Evolutionary conservation across 2,888 invertebrate species (phyloP).

Genomic region (Acleris holmiana): DNA sequence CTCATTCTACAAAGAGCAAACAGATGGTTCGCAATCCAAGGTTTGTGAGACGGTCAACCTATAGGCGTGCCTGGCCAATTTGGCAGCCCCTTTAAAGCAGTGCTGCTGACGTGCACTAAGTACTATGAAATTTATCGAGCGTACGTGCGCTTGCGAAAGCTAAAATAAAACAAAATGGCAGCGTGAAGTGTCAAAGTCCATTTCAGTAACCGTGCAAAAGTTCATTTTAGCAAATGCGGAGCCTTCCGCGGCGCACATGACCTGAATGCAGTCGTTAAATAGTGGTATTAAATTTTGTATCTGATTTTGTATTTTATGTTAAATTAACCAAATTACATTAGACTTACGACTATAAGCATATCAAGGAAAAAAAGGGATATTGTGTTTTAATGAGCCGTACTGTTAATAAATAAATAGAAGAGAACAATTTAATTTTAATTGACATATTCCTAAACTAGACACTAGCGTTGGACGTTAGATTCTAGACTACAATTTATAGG

Average conservation of each 20-base stretch:
- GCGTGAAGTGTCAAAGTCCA: constrained; percentile 65
- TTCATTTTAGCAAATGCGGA: constrained; percentile 40
- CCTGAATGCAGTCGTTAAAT: constrained; percentile 31
- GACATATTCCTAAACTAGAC: too few relatives aligned
- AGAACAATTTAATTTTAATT: too few relatives aligned
- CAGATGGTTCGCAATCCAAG: constrained; percentile 35
- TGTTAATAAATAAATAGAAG: too few relatives aligned
- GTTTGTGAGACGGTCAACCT: constrained; percentile 44
- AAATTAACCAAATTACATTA: too few relatives aligned
- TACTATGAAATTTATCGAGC: constrained; percentile 76
- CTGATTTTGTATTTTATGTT: constrained; percentile 12
- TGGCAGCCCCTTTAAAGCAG: constrained; percentile 59
- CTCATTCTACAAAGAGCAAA: constrained; percentile 14
- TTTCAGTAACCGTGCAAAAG: constrained; percentile 45
- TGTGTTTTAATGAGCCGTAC: too few relatives aligned
- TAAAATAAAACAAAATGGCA: constrained; percentile 65
- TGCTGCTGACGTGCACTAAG: constrained; percentile 70
- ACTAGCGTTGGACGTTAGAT: too few relatives aligned
- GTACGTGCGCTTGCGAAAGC: constrained; percentile 62
- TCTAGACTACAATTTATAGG: too few relatives aligned
- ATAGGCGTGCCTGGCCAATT: constrained; percentile 67
- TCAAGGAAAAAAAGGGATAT: too few relatives aligned
- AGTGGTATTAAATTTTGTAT: constrained; percentile 26
- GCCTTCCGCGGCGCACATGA: constrained; percentile 44
- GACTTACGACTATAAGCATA: too few relatives aligned